Base-by-base conservation (phyloP, 2,113 vertebrate species). In the Xenopus tropicalis region DNA sequence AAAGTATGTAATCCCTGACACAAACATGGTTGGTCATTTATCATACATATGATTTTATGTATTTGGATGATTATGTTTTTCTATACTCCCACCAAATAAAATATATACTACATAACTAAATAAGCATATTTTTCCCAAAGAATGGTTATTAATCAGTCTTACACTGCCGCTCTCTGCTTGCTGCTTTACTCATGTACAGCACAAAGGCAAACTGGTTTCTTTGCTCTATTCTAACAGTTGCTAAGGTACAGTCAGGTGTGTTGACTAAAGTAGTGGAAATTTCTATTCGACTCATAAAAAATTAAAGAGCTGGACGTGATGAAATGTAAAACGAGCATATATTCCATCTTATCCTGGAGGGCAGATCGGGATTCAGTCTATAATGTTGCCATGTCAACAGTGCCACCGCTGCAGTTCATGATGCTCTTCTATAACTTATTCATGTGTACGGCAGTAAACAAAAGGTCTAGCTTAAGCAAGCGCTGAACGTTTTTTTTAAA, bases 251-350 rank as follows among this genome's bases (percentile, higher is more conserved):
- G 79, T 77, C 75, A 84, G 85, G 85, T 84, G 79, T 83, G 81
- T 86, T 85, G 79, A 80, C 79, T 87, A 83, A 87, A 90, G 83
- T 83, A 89, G 85, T 91, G 89, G 89, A 90, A 90, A 91, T 87
- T 91, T 92, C 87, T 89, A 72, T 87, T 88, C 86, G 85, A 78
- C 86, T 90, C 85, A 91, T 90, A 88, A 92, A 90, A 91, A 91
- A 85, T 91, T 91, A 80, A 92, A 82, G 61, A 92, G 83, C 77
- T 62, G 44, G 0, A 80, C 81, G 80, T 83, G 65, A 82, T 84
- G 90, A 91, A 90, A 89, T 61, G 66, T 82, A 82, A 91, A 88
- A 74, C n/a, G 42, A 84, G 78, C 75, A 86, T 87, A 85, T 87
- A 86, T 81, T 85, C 86, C 83, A 80, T 88, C 88, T 88, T 87